Evolutionary conservation across 1,140 invertebrate species (phyloP), one percentile per base, ranked within the genome.

Genomic region (Tetragnatha versicolor): DNA sequence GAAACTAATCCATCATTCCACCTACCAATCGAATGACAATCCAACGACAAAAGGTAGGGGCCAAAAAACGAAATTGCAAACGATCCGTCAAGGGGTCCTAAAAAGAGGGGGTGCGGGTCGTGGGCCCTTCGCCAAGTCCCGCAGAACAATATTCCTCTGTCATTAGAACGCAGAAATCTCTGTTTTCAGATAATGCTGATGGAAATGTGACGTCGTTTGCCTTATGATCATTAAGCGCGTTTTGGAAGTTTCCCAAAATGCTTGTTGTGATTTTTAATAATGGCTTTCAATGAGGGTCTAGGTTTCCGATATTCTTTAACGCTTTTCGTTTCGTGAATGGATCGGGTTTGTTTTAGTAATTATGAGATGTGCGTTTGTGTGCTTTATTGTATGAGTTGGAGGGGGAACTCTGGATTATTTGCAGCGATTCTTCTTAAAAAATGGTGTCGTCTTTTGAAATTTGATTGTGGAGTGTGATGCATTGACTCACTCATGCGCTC

Each of bases 81-180:
- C 14, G 14, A 58, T 58, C 20, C n/a, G n/a, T 31, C 55, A 33
- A 25, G 51, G 6, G 10, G 20, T 25, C 17, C n/a, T n/a, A n/a
- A n/a, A n/a, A 31, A 27, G 27, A 25, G 14, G 25, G 37, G 39
- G 1, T 7, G 37, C 29, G 20, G 37, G 29, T 65, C 27, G 42
- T 65, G 61, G n/a, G 61, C 61, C 6, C 20, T 2, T 42, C 27
- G 35, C 61, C 61, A 65, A 42, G 42, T 45, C 61, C 37, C 22
- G 10, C 9, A 65, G 37, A 65, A 65, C 61, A 65, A 65, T 65
- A 65, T 65, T 42, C 61, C 61, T 35, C 27, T 17, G 37, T 65
- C 61, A 65, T 65, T 65, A 65, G 61, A 65, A 65, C 61, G 42
- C 9, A 20, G 35, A 65, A 65, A 39, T 63, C 60, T 39, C 37